A percentile compares a stretch with the other conserved stretches of the same genome.
These are phyloP conservation scores for Gasteruption jaculator DNA, from an alignment of 2,888 invertebrate genomes.

Conservation along the genomic window DNA sequence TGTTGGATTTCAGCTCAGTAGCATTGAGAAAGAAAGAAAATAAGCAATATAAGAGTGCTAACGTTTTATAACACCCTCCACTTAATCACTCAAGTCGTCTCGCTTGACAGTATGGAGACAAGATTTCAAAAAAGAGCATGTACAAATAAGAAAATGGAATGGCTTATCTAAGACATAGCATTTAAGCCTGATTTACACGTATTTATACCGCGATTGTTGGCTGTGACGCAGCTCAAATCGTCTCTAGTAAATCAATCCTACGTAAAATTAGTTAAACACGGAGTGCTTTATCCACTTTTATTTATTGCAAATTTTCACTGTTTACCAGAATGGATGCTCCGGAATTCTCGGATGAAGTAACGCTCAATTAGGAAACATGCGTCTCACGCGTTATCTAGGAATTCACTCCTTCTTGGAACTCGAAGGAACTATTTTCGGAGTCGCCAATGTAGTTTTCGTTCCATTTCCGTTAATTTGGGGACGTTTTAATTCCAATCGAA, in stretches of 20 bases:
- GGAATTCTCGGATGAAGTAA: too few relatives aligned
- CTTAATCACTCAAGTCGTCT: conserved; percentile 36
- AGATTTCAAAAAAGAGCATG: conserved; percentile 40
- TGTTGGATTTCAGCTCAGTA: conserved; percentile 31
- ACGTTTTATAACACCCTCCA: too few relatives aligned
- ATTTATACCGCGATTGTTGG: conserved; percentile 34
- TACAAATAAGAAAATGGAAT: too few relatives aligned
- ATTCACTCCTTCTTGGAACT: conserved; percentile 5
- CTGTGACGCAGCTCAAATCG: conserved; percentile 22
- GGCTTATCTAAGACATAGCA: conserved; percentile 42
- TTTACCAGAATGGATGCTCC: too few relatives aligned
- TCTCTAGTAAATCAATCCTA: conserved; percentile 31
- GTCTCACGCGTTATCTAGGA: background rate
- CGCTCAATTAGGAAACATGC: too few relatives aligned
- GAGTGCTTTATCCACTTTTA: too few relatives aligned
- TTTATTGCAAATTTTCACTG: too few relatives aligned
- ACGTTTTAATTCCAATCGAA: too few relatives aligned
- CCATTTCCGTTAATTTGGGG: too few relatives aligned
- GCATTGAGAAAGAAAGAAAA: conserved; percentile 16
- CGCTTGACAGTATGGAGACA: conserved; percentile 24
- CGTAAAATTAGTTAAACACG: background rate
- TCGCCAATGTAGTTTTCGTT: too few relatives aligned
- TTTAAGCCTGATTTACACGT: conserved; percentile 47
- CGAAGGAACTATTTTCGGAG: too few relatives aligned
- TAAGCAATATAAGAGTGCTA: background rate